Base-by-base conservation (phyloP, 35 echinoderm and acorn worm species). In the Diadema setosum region DNA sequence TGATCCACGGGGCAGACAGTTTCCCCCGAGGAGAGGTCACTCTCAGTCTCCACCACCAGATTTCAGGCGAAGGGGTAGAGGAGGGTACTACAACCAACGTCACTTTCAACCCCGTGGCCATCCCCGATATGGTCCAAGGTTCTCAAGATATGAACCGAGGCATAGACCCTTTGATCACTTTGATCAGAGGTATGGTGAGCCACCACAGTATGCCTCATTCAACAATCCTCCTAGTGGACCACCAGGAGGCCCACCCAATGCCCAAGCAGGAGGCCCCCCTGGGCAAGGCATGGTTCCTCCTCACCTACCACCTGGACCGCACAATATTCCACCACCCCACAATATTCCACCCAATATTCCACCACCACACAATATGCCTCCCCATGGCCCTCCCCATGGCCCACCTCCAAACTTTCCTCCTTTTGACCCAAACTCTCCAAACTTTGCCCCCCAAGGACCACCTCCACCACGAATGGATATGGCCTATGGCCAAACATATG, bases 91-190 rank as follows among this genome's bases (percentile, higher is more conserved):
- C 63, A 67, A 67, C 37, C 63, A 67, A 29, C 30, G 63, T 33
- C 27, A 34, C 3, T 67, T 33, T 67, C 61, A 46, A 57, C 36
- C 15, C 82, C 27, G 31, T 45, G 39, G 52, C 75, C 5, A 58
- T 74, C 25, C 56, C 2, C 58, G 80, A 26, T 90, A 74, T 55
- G 81, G 81, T 67, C 81, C 36, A 52, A 83, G 88, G 65, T 89
- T 31, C 65, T 56, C 63, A 12, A 26, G 63, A 27, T 67, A 67
- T 67, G 63, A 67, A 5, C 27, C 30, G 3, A 26, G 63, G 63
- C 30, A n/a, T 67, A 67, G 63, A 67, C 63, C 30, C 3, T 67
- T 5, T 67, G 63, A 67, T 34, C 63, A 67, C 12, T 67, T 15
- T 34, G 63, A 67, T 29, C 25, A 67, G 16, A 67, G 63, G 29